phyloP scores from a whole-genome alignment of 2,113 vertebrate genomes.

The Heliornis fulica region DNA sequence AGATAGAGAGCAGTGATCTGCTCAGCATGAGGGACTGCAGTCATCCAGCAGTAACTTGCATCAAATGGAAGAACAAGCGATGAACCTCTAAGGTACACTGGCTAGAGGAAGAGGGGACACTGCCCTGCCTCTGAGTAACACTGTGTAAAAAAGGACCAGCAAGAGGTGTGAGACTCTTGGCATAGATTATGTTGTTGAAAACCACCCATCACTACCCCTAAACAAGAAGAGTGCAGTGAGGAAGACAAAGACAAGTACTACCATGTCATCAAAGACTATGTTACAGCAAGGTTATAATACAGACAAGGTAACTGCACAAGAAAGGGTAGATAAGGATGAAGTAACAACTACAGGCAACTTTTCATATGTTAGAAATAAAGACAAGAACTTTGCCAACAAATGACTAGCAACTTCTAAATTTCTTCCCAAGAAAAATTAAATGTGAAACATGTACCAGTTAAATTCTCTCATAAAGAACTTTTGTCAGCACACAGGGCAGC shows the following conservation, averaged over 20 bases:
- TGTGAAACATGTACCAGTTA: neutral
- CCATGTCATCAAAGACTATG: neutral
- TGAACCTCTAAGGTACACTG: fast-evolving
- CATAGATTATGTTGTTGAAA: neutral
- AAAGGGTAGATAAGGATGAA: neutral
- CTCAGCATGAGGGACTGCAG: neutral
- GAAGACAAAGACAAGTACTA: neutral
- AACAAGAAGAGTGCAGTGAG: neutral
- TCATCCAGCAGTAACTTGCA: neutral
- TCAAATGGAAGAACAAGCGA: neutral
- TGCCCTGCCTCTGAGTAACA: neutral
- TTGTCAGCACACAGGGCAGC: neutral
- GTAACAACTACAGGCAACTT: neutral
- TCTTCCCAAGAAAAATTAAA: neutral
- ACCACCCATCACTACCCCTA: neutral
- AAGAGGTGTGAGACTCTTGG: neutral
- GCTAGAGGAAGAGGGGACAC: neutral
- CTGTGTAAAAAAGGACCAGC: neutral
- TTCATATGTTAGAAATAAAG: neutral
- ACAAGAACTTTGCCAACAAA: neutral
- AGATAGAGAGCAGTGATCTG: neutral
- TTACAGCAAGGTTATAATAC: neutral
- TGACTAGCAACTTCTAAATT: neutral
- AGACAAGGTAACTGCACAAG: neutral
- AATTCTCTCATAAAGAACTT: neutral